phyloP scores from a whole-genome alignment of 2,113 vertebrate genomes.

The Pao palembangensis region DNA sequence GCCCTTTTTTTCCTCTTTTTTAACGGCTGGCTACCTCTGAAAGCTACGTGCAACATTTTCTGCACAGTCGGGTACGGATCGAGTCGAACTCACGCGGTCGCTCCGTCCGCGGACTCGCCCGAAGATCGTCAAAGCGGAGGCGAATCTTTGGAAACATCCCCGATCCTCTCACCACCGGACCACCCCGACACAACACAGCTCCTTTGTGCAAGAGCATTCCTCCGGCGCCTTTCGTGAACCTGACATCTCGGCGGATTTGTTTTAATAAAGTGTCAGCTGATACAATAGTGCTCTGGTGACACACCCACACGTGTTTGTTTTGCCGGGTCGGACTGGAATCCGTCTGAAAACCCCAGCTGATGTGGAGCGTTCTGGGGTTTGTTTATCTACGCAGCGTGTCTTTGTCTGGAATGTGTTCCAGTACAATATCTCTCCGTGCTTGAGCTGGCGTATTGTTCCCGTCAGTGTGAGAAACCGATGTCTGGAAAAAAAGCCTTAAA shows the following conservation, averaged over 20 bases:
- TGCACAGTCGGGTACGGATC: too few species aligned
- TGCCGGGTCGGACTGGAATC: slow-evolving; percentile 28
- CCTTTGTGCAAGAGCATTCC: slow-evolving; percentile 28
- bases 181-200: slow-evolving; percentile 38
- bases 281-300: slow-evolving; percentile 26
- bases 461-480: slow-evolving; percentile 1
- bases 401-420: slow-evolving; percentile 36
- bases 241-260: slow-evolving; percentile 30
- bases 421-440: slow-evolving; percentile 12
- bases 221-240: slow-evolving; percentile 33
- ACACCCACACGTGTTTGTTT: slow-evolving; percentile 32
- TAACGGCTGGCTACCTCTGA: slow-evolving; percentile 11
- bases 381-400: slow-evolving; percentile 43
- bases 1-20: slow-evolving; percentile 34
- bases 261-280: slow-evolving; percentile 12
- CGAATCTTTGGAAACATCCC: slow-evolving; percentile 12
- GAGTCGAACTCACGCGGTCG: not conserved
- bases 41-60: slow-evolving; percentile 26
- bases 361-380: slow-evolving; percentile 38
- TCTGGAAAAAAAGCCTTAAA: too few species aligned
- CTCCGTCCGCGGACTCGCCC: not conserved
- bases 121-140: not conserved
- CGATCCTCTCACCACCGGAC: slow-evolving; percentile 40
- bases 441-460: slow-evolving; percentile 4
- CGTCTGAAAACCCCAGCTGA: slow-evolving; percentile 40